These are phyloP conservation scores for Phainopepla nitens DNA, from an alignment of 2,113 vertebrate genomes.

Conservation along the genomic window DNA sequence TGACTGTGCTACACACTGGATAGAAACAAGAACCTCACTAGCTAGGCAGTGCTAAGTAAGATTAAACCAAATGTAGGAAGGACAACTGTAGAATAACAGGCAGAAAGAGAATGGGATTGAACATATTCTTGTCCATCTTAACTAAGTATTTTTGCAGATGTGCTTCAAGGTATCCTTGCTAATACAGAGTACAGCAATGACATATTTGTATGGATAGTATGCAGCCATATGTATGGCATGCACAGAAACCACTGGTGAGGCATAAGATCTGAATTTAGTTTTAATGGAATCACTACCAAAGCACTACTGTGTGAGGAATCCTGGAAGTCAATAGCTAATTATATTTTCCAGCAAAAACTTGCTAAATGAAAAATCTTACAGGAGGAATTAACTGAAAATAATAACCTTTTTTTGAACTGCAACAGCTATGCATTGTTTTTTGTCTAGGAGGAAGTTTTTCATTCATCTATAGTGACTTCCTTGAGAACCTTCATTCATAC, in stretches of 20 bases:
- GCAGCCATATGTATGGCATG: background rate
- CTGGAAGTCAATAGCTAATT: background rate
- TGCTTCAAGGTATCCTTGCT: background rate
- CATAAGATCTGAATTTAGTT: background rate
- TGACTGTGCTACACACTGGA: background rate
- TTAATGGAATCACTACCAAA: background rate
- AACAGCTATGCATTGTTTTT: background rate
- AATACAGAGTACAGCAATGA: background rate
- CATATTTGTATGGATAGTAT: background rate
- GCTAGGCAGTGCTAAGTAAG: background rate
- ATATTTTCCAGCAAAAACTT: background rate
- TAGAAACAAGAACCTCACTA: background rate
- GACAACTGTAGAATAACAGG: background rate
- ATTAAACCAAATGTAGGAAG: background rate
- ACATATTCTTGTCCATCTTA: background rate
- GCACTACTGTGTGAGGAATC: rapidly evolving
- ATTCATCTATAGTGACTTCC: background rate
- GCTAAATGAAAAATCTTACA: background rate
- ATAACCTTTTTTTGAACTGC: background rate
- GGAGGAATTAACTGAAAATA: background rate
- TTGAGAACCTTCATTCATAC: background rate
- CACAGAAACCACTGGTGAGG: background rate
- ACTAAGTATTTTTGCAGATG: background rate
- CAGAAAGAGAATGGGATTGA: background rate
- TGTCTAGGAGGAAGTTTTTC: background rate